Base-by-base conservation (phyloP, 2,797 vertebrate genomes). In the Synaphobranchus kaupii region DNA sequence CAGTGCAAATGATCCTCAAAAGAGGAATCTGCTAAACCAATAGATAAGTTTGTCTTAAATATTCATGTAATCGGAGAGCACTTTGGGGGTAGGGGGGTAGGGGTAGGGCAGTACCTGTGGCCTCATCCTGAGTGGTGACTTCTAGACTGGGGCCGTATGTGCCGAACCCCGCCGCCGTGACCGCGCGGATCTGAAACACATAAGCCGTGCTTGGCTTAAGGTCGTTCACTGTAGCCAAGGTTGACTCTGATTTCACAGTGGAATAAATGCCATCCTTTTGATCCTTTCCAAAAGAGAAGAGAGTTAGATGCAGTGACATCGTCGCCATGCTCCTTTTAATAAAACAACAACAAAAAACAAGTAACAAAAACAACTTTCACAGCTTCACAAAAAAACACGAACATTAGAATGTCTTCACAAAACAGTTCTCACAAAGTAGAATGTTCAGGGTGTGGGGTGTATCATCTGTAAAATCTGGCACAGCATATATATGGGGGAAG, bases 171-270 rank as follows among this genome's bases (percentile, higher is more conserved):
- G 98, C 98, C 84, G 98, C 97, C 13, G 98, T 99, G 92, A 99
- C 98, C 84, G 98, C 98, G 89, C 98, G 96, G 90, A 99, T 98
- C 95, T 99, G 98, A 95, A 99, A 99, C 91, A 99, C 96, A 89
- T 99, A 99, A 47, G 98, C 96, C 83, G 98, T 99, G 95, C 98
- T 98, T 90, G 98, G 98, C 93, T 98, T 99, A 93, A 99, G 94
- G 93, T 99, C 99, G 94, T 97, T 98, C 90, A 99, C 97, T 2
- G 97, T 99, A 89, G 96, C 98, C 50, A 97, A 98, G 39, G 98
- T 99, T 89, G 97, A 97, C 94, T 96, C 98, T 90, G 98, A 98
- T 95, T 98, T 98, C 91, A 99, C 95, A 22, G 98, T 99, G 34
- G 98, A 99, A 90, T 98, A 99, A 90, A 97, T 98, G 83, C 97